Conservation (phyloP, 2,113 vertebrate genomes). For the Halichoerus grypus region DNA sequence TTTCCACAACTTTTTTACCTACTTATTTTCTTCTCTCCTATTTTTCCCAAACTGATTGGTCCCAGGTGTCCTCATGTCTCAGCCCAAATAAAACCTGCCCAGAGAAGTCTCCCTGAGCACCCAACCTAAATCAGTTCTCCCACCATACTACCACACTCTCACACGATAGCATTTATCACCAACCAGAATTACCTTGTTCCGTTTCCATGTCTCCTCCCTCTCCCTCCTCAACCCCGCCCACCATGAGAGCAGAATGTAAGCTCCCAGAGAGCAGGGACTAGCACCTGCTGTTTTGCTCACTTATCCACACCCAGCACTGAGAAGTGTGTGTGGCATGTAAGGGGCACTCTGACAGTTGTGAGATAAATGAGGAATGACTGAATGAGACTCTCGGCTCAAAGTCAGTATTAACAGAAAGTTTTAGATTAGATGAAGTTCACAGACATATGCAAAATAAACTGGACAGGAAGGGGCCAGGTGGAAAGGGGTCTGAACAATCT, state of each 20-base stretch:
- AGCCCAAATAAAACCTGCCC: neutral
- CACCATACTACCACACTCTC: neutral
- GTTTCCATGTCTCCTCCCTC: neutral
- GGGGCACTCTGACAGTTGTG: neutral
- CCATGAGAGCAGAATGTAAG: neutral
- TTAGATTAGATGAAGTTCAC: neutral
- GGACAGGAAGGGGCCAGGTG: neutral
- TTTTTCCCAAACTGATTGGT: neutral
- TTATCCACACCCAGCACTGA: neutral
- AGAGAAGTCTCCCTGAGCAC: neutral
- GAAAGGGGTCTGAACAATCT: neutral
- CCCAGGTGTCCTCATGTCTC: neutral
- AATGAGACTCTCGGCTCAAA: neutral
- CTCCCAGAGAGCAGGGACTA: neutral
- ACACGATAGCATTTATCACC: neutral
- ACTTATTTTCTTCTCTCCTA: neutral
- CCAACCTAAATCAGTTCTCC: neutral
- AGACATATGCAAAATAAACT: neutral
- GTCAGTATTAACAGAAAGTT: neutral
- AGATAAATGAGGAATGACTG: neutral
- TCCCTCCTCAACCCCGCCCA: neutral
- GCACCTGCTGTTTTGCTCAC: neutral
- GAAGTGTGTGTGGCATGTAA: neutral
- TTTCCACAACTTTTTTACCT: neutral
- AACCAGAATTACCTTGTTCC: neutral